Evolutionary conservation across 2,113 vertebrate genomes (phyloP).

Genomic region (Cinclus cinclus): DNA sequence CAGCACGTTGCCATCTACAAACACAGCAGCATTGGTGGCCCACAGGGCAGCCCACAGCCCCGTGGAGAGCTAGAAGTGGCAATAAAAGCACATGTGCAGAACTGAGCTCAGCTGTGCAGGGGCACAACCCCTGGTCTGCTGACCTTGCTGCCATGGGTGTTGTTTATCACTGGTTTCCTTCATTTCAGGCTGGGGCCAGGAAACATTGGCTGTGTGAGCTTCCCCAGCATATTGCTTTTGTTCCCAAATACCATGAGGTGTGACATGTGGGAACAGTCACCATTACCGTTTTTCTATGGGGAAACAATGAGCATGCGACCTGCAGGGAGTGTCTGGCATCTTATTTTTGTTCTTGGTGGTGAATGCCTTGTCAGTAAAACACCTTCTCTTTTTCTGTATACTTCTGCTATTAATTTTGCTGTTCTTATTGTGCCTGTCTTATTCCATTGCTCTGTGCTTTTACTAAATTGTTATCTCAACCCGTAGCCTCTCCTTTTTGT

Average conservation of each 20-base stretch:
- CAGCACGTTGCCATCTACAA: background rate
- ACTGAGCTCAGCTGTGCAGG: rapidly evolving
- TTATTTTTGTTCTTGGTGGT: background rate
- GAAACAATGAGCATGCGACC: rapidly evolving
- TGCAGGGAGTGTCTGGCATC: background rate
- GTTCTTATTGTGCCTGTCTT: background rate
- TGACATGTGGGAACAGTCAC: background rate
- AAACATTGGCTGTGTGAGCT: background rate
- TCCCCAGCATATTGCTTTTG: background rate
- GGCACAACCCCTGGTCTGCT: rapidly evolving
- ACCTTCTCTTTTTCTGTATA: background rate
- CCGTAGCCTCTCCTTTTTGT: background rate
- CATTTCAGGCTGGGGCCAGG: background rate
- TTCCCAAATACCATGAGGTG: background rate
- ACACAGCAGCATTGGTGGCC: rapidly evolving
- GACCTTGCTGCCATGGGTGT: rapidly evolving
- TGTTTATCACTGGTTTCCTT: background rate
- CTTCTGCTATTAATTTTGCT: background rate
- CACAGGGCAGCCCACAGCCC: background rate
- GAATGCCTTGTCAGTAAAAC: background rate
- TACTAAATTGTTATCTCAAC: background rate
- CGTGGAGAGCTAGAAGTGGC: background rate
- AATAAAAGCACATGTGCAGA: too few relatives aligned
- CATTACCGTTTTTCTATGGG: background rate
- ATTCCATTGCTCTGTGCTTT: background rate